Conservation (phyloP, 1,140 invertebrate genomes). For the Psilanteris sp. region DNA sequence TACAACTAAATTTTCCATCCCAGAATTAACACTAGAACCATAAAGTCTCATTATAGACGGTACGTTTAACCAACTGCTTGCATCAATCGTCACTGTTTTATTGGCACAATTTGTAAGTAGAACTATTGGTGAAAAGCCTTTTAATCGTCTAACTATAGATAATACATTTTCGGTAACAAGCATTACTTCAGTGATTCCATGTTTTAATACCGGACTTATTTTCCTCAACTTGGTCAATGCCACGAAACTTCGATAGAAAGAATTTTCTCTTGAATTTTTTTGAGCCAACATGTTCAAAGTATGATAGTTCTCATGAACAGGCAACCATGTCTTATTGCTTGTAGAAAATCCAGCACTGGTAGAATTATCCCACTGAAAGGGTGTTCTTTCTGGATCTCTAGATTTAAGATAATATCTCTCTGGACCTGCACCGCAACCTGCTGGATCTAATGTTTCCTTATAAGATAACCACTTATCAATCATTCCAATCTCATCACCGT, state of each 20-base stretch:
- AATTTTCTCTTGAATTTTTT: constrained; percentile 66
- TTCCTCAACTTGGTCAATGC: constrained; percentile 76
- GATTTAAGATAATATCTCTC: constrained; percentile 75
- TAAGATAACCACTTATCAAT: constrained; percentile 81
- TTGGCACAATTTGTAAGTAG: constrained; percentile 62
- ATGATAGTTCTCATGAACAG: constrained; percentile 81
- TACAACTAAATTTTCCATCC: neutral
- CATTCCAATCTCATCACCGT: constrained; percentile 90
- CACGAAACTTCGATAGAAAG: constrained; percentile 81
- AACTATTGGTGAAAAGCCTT: constrained; percentile 24
- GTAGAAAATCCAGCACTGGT: constrained; percentile 81
- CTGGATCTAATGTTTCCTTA: constrained; percentile 78
- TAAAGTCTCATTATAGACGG: constrained; percentile 45
- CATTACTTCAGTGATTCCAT: constrained; percentile 67
- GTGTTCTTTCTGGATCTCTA: constrained; percentile 81
- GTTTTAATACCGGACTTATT: constrained; percentile 67
- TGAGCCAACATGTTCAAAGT: constrained; percentile 80
- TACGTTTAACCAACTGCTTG: constrained; percentile 61
- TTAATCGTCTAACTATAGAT: constrained; percentile 54
- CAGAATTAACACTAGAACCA: constrained; percentile 23
- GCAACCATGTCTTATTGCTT: constrained; percentile 81
- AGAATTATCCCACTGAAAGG: constrained; percentile 83
- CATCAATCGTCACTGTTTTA: constrained; percentile 47
- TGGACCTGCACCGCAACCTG: constrained; percentile 77
- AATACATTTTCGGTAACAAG: constrained; percentile 74